Evolutionary conservation across 2,113 vertebrate species (phyloP), one percentile per base, ranked within the genome.

Genomic region (Scatophagus argus): DNA sequence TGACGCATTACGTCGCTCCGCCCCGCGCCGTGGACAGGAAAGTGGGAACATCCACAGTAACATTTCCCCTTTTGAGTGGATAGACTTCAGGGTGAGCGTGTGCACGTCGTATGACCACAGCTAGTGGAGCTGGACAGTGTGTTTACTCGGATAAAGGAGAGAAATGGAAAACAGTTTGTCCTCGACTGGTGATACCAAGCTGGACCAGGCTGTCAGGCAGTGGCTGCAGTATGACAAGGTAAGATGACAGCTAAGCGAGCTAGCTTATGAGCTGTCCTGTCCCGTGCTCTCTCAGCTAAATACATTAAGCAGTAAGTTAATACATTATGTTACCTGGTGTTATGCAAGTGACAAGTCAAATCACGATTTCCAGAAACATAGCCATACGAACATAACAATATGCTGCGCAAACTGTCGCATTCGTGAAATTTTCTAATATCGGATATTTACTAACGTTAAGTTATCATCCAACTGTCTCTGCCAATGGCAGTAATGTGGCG

Each of bases 161-260:
- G 74, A 43, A 29, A 94, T 93, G 94, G 86, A 83, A 1, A 88
- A 46, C 12, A 68, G 51, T 16, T n/a, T 59, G 58, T 75, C 77
- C 1, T 46, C 51, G 17, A 90, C 90, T 6, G 93, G 89, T 1
- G 90, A 93, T 71, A 25, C 36, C 0, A 41, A 58, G 32, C 83
- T 96, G 73, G 90, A 95, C 44, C 73, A 74, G 8, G 95, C 93
- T n/a, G 88, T 96, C 3, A 79, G 77, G 0, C 92, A 85, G 82
- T 99, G 97, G 97, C 82, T 98, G 46, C 90, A 77, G 31, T 96
- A 94, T 87, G 97, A 98, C 77, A 88, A 96, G 96, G 97, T 98
- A 74, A 94, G 90, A 21, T 32, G 64, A 52, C 49, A 51, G 65
- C 58, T 79, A 79, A n/a, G 55, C 74, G 2, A 36, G 51, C 54